Conservation (phyloP, 2,888 invertebrate genomes). For the Caenorhabditis sp. region DNA sequence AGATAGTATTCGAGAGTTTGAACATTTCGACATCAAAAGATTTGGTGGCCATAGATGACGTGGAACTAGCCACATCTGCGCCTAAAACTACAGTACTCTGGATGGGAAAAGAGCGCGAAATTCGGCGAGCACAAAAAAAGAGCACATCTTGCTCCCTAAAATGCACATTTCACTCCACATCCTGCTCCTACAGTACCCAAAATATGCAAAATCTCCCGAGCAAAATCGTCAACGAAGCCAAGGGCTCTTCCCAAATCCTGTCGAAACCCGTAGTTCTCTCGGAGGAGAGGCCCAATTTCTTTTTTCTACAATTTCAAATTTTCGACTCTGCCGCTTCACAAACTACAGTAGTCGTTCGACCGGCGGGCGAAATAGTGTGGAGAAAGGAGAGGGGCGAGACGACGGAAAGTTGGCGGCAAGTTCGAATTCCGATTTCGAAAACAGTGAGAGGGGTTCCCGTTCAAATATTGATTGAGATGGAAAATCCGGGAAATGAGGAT, state of each 20-base stretch:
- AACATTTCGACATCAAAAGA: conserved; percentile 23
- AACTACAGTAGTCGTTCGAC: not conserved
- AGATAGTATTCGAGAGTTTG: conserved; percentile 14
- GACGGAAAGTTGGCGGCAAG: not conserved
- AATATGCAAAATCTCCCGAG: no score
- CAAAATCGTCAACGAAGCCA: no score
- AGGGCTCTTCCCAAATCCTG: no score
- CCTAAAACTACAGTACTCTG: conserved; percentile 19
- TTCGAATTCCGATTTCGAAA: conserved; percentile 10
- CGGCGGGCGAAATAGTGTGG: not conserved
- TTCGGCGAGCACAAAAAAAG: conserved; percentile 15
- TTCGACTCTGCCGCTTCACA: no score
- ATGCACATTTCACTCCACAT: no score
- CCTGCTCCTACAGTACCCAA: no score
- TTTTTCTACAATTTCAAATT: conserved; percentile 9
- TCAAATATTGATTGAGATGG: conserved; percentile 10
- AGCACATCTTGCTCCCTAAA: no score
- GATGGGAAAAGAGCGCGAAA: conserved; percentile 29
- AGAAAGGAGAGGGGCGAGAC: not conserved
- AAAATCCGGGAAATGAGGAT: conserved; percentile 15
- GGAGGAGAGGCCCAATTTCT: not conserved
- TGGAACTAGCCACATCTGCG: conserved; percentile 16
- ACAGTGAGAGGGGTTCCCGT: conserved; percentile 4
- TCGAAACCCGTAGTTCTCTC: not conserved
- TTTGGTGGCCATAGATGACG: conserved; percentile 31